These are phyloP conservation scores for Cryptocephalus primarius DNA, from an alignment of 2,888 invertebrate genomes.

Conservation along the genomic window DNA sequence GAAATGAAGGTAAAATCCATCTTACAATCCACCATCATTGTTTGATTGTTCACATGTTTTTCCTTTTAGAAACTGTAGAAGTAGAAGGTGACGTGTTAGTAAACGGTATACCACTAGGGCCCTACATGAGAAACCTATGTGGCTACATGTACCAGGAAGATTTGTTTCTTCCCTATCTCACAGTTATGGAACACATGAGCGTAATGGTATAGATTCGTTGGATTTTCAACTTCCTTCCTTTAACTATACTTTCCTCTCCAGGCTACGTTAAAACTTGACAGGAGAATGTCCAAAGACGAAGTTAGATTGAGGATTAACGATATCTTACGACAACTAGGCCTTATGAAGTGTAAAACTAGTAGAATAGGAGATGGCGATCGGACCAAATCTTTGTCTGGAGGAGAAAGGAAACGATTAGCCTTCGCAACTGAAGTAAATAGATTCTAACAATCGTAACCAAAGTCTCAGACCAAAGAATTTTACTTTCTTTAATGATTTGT, in stretches of 20 bases:
- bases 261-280: constrained; percentile 73
- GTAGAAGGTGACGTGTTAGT: constrained; percentile 73
- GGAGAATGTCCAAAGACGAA: constrained; percentile 48
- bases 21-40: too few relatives aligned
- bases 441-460: too few relatives aligned
- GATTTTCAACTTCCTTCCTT: neutral
- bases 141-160: constrained; percentile 92
- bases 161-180: constrained; percentile 73
- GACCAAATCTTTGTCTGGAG: constrained; percentile 79
- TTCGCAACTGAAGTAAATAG: constrained; percentile 77
- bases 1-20: constrained; percentile 54
- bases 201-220: constrained; percentile 57
- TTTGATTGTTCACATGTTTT: too few relatives aligned
- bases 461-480: constrained; percentile 1
- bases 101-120: constrained; percentile 60
- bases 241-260: constrained; percentile 25
- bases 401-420: constrained; percentile 83
- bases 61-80: constrained; percentile 42
- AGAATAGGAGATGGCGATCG: constrained; percentile 68
- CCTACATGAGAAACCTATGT: constrained; percentile 69
- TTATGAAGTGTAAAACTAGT: constrained; percentile 59
- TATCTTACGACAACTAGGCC: constrained; percentile 59
- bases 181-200: constrained; percentile 76
- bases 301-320: constrained; percentile 56
- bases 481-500: too few relatives aligned